phyloP scores from a whole-genome alignment of 1,140 invertebrate species.

The Tribolium castaneum region DNA sequence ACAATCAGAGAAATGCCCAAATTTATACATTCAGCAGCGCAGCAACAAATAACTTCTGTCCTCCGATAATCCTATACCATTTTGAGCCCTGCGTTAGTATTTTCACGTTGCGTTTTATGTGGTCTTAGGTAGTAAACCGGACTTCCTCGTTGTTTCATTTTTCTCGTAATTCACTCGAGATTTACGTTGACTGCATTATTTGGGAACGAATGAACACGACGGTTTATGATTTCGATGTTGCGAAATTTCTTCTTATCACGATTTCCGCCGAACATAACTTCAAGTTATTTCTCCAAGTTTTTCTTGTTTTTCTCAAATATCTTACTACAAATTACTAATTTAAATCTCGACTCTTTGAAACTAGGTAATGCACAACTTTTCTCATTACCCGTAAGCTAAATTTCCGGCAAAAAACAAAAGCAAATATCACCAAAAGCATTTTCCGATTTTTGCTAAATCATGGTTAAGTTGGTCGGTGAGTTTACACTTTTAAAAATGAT shows the following conservation, averaged over 20 bases:
- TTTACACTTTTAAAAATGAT: background rate
- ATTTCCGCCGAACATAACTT: constrained; percentile 7
- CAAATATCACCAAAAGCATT: background rate
- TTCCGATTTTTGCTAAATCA: background rate
- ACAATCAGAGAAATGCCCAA: constrained; percentile 1
- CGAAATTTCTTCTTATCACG: constrained; percentile 32
- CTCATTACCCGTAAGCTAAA: constrained; percentile 2
- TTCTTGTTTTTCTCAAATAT: background rate
- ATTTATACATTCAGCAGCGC: constrained; percentile 19
- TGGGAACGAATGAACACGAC: constrained; percentile 34
- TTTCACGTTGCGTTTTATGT: constrained; percentile 34
- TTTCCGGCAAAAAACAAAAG: background rate
- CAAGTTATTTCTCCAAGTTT: constrained; percentile 6
- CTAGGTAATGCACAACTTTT: constrained; percentile 13
- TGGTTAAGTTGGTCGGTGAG: background rate
- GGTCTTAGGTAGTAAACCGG: constrained; percentile 34
- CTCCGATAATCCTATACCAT: constrained; percentile 12
- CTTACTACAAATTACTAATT: constrained; percentile 20
- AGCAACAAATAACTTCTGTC: constrained; percentile 34
- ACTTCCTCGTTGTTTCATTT: constrained; percentile 34
- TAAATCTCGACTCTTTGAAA: background rate
- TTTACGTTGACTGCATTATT: constrained; percentile 35
- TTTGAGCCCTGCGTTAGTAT: constrained; percentile 24
- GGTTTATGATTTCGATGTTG: constrained; percentile 26
- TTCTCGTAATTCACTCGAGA: constrained; percentile 32